Conservation (phyloP, 2,113 vertebrate genomes). For the Lota lota region DNA sequence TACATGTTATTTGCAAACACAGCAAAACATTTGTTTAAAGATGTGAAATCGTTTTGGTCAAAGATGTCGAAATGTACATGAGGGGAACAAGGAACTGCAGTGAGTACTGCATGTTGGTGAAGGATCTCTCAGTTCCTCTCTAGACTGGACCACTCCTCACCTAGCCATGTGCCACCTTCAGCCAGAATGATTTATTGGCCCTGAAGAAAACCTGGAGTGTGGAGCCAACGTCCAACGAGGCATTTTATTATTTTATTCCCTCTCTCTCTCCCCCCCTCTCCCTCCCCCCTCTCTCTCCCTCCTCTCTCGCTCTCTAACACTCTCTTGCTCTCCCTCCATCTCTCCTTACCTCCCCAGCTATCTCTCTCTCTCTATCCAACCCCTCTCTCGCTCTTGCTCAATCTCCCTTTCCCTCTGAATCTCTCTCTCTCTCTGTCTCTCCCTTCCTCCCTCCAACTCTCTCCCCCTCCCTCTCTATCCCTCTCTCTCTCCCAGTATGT, state of each 20-base stretch:
- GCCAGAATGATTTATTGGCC: conserved; percentile 40
- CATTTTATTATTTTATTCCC: conserved; percentile 63
- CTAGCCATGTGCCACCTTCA: conserved; percentile 19
- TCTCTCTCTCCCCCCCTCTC: neutral
- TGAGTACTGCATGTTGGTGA: neutral
- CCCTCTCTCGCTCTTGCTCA: neutral
- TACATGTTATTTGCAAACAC: no score
- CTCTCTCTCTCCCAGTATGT: conserved; percentile 40
- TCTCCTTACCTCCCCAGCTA: conserved; percentile 2
- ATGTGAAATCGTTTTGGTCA: no score
- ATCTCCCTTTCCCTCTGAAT: conserved; percentile 3
- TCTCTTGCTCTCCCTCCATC: conserved; percentile 9
- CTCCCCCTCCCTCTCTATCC: conserved; percentile 8
- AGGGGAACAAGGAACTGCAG: no score
- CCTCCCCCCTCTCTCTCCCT: neutral
- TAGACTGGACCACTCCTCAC: conserved; percentile 1
- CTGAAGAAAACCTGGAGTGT: conserved; percentile 46
- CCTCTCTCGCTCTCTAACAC: neutral
- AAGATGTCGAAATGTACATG: no score
- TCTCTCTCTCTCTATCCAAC: neutral
- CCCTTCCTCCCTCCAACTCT: neutral
- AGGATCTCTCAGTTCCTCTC: conserved; percentile 5
- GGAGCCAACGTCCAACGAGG: conserved; percentile 58
- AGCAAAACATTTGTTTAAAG: no score
- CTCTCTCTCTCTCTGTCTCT: conserved; percentile 10